A percentile compares a stretch with the other conserved stretches of the same genome.
Conservation (phyloP, 2,113 vertebrate species). For the Sarotherodon lohbergeri region DNA sequence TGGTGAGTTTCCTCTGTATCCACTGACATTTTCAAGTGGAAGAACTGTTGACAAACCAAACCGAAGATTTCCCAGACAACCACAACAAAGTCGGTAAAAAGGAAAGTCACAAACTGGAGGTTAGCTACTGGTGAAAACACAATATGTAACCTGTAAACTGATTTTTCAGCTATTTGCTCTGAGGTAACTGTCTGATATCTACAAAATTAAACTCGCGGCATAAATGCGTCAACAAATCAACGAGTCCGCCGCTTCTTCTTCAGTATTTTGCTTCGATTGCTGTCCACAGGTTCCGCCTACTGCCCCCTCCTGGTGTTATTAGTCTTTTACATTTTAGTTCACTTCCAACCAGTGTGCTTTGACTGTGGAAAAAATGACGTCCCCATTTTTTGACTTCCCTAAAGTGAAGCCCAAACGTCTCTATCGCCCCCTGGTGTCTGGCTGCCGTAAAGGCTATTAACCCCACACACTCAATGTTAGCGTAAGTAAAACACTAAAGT, state of each 20-base stretch:
- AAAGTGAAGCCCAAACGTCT: neutral
- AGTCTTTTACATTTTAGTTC: neutral
- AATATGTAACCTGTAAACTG: neutral
- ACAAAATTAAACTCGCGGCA: neutral
- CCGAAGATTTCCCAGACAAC: neutral
- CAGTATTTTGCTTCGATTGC: neutral
- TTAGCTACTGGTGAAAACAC: neutral
- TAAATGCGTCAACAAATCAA: neutral
- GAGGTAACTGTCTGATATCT: neutral
- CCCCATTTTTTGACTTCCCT: neutral
- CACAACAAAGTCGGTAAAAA: neutral
- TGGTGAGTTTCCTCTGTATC: slow-evolving; percentile 38
- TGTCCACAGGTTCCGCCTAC: neutral
- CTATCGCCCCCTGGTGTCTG: neutral
- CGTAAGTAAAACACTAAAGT: neutral
- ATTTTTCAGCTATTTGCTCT: neutral
- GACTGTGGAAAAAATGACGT: neutral
- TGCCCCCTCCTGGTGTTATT: neutral
- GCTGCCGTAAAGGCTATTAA: neutral
- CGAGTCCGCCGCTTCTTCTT: neutral
- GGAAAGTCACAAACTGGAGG: neutral
- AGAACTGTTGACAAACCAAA: neutral
- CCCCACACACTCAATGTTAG: neutral
- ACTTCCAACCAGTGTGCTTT: neutral
- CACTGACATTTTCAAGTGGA: slow-evolving; percentile 28